Percentiles rank a stretch among this genome's conserved stretches.
Conservation (phyloP, 2,888 invertebrate species). For the Ectemnius lituratus region DNA sequence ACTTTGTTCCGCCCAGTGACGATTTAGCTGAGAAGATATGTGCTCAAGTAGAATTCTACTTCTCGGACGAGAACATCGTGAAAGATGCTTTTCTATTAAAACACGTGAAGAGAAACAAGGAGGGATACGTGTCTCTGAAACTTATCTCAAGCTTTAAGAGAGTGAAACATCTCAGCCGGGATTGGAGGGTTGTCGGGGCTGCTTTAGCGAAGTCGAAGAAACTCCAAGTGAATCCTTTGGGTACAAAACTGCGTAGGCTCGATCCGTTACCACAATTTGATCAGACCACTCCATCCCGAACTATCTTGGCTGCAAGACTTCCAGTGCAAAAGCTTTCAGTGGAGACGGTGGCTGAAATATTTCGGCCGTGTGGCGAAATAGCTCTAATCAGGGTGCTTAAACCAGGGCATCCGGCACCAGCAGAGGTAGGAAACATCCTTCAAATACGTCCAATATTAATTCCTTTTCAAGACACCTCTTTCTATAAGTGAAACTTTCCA, state of each 20-base stretch:
- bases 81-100: conserved; percentile 97
- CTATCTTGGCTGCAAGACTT: conserved; percentile 92
- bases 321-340: conserved; percentile 91
- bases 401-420: conserved; percentile 93
- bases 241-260: conserved; percentile 91
- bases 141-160: conserved; percentile 96
- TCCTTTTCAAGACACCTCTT: neutral
- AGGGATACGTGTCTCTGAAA: conserved; percentile 96
- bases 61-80: conserved; percentile 95
- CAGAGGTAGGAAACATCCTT: conserved; percentile 80
- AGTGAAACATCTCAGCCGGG: conserved; percentile 95
- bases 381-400: conserved; percentile 91
- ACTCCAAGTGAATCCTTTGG: conserved; percentile 93
- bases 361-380: conserved; percentile 93
- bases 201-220: conserved; percentile 88
- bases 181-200: conserved; percentile 95
- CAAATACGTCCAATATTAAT: neutral
- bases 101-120: conserved; percentile 96
- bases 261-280: conserved; percentile 93
- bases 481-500: conserved; percentile 28
- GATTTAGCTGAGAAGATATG: conserved; percentile 89
- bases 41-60: conserved; percentile 95
- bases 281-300: conserved; percentile 94
- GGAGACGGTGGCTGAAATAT: conserved; percentile 94
- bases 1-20: conserved; percentile 82